Evolutionary conservation across 2,113 vertebrate species (phyloP).

Genomic region (Psettodes erumei): DNA sequence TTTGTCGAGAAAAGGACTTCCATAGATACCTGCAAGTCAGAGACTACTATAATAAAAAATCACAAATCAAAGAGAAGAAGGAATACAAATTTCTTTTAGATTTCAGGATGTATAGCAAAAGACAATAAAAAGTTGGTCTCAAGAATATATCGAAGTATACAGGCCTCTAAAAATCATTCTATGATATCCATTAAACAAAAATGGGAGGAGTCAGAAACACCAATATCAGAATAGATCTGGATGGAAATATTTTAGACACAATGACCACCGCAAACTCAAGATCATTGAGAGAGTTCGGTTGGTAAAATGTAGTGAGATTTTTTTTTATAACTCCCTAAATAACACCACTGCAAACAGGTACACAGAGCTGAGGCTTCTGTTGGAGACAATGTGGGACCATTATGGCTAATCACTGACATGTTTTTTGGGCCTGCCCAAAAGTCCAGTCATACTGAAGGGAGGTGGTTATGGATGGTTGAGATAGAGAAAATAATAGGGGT

Average conservation of each 20-base stretch:
- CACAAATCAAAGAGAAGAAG: neutral
- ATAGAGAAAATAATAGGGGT: slow-evolving; percentile 1
- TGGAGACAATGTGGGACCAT: neutral
- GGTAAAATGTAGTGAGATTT: slow-evolving; percentile 2
- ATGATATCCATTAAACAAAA: neutral
- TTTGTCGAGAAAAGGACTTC: neutral
- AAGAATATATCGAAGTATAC: slow-evolving; percentile 5
- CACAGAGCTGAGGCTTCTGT: neutral
- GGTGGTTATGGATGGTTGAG: too few relatives aligned
- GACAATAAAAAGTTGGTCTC: slow-evolving; percentile 2
- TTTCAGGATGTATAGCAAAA: neutral
- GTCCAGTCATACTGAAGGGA: neutral
- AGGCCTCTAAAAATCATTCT: neutral
- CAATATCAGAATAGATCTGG: slow-evolving; percentile 4
- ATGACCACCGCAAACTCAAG: neutral
- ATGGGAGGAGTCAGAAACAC: slow-evolving; percentile 8
- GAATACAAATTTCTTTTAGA: neutral
- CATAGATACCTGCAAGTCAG: neutral
- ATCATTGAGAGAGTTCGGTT: neutral
- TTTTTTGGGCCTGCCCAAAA: neutral
- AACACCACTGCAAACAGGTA: neutral
- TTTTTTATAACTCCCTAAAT: neutral
- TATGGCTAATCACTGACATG: neutral
- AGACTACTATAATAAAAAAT: neutral
- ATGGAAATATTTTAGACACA: slow-evolving; percentile 5